These are phyloP conservation scores for Oreochromis niloticus DNA, from an alignment of 2,113 vertebrate genomes.

Conservation along the genomic window DNA sequence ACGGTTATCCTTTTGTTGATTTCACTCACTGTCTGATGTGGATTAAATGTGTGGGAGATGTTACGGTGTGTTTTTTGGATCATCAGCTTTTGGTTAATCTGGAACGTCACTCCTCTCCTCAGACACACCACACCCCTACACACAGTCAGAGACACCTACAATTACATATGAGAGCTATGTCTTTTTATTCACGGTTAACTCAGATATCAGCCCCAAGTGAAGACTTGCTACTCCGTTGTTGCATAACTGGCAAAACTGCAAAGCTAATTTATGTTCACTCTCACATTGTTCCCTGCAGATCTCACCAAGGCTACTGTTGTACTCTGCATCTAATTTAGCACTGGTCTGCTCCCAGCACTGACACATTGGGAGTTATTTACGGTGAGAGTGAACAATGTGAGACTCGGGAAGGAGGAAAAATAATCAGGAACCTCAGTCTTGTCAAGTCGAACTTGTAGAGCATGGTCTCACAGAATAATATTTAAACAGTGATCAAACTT, in stretches of 20 bases:
- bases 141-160: not conserved
- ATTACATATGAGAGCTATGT: not conserved
- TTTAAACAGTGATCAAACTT: not conserved
- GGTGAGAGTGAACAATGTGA: not conserved
- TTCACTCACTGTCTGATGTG: not conserved
- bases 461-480: not conserved
- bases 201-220: not conserved
- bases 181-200: not conserved
- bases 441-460: not conserved
- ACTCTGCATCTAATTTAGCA: not conserved
- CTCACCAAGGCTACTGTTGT: constrained; percentile 14
- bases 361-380: constrained; percentile 2
- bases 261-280: not conserved
- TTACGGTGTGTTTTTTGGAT: not conserved
- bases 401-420: not conserved
- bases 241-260: not conserved
- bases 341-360: not conserved
- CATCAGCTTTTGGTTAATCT: not conserved
- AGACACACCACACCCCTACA: not conserved
- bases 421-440: not conserved
- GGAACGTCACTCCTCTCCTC: not conserved
- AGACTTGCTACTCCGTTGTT: not conserved
- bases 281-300: constrained; percentile 15
- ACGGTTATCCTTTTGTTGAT: not conserved
- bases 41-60: not conserved